These are phyloP conservation scores for Indri indri DNA, from an alignment of 2,113 vertebrate species.

Conservation along the genomic window DNA sequence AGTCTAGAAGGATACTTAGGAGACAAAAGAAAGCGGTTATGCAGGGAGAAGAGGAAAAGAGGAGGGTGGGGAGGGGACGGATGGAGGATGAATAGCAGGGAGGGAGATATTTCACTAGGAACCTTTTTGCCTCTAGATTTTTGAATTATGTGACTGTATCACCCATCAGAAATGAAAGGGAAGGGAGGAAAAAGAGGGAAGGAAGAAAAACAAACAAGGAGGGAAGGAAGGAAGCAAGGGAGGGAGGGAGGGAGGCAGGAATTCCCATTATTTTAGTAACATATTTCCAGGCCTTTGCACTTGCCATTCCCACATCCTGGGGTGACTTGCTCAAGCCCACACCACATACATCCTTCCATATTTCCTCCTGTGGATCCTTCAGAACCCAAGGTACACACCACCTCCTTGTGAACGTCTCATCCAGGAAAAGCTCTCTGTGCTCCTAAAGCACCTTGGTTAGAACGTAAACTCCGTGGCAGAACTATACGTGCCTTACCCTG, in stretches of 20 bases:
- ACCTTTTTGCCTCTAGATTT: background rate
- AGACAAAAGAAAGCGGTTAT: background rate
- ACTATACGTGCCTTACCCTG: background rate
- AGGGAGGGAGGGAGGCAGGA: fast-evolving
- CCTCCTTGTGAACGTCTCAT: background rate
- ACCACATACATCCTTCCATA: background rate
- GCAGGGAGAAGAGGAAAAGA: fast-evolving
- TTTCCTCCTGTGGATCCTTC: background rate
- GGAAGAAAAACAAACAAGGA: fast-evolving
- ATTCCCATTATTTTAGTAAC: background rate
- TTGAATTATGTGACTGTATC: background rate
- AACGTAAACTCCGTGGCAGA: background rate
- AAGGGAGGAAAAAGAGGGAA: too few species aligned
- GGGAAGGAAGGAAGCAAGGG: background rate
- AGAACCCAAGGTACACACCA: background rate
- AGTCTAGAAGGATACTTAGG: background rate
- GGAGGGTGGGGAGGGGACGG: fast-evolving
- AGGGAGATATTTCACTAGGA: background rate
- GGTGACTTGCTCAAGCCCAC: background rate
- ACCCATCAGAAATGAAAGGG: background rate
- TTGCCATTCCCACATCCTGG: background rate
- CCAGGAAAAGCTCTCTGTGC: background rate
- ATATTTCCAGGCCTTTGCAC: background rate
- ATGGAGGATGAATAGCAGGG: fast-evolving
- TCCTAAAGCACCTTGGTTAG: background rate